Conservation (phyloP, 2,113 vertebrate genomes). For the Ictidomys tridecemlineatus region DNA sequence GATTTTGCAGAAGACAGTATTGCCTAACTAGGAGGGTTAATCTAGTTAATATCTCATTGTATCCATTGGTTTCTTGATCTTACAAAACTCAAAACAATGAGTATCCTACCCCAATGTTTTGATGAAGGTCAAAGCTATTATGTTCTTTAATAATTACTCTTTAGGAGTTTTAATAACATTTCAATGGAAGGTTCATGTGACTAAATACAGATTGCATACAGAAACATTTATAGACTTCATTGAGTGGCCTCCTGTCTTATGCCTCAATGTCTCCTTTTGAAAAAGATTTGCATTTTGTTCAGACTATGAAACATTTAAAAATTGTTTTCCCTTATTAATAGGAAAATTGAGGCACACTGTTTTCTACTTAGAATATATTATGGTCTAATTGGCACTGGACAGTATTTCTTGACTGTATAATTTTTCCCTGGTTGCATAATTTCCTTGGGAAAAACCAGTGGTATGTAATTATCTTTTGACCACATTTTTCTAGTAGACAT, state of each 20-base stretch:
- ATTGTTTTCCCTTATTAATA: not conserved
- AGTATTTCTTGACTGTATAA: not conserved
- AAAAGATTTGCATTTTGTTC: slow-evolving; percentile 3
- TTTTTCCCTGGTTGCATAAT: slow-evolving; percentile 10
- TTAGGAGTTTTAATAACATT: not conserved
- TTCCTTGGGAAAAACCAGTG: slow-evolving; percentile 40
- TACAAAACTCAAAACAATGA: not conserved
- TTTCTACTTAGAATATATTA: slow-evolving; percentile 1
- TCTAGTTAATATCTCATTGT: not conserved
- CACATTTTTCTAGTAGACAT: slow-evolving; percentile 60
- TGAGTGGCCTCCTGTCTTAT: not conserved
- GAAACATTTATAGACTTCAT: not conserved
- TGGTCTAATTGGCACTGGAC: not conserved
- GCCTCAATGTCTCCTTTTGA: not conserved
- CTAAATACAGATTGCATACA: not conserved
- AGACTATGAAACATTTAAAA: not conserved
- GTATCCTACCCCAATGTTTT: not conserved
- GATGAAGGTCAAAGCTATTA: not conserved
- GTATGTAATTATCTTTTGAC: slow-evolving; percentile 64
- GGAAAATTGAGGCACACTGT: not conserved
- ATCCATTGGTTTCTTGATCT: not conserved
- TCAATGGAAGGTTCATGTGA: not conserved
- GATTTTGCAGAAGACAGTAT: not conserved
- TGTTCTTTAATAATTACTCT: not conserved
- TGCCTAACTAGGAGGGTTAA: not conserved